Percentiles rank a stretch among this genome's conserved stretches.
phyloP scores from a whole-genome alignment of 2,888 invertebrate genomes.

The Lasioglossum oenotherae region DNA sequence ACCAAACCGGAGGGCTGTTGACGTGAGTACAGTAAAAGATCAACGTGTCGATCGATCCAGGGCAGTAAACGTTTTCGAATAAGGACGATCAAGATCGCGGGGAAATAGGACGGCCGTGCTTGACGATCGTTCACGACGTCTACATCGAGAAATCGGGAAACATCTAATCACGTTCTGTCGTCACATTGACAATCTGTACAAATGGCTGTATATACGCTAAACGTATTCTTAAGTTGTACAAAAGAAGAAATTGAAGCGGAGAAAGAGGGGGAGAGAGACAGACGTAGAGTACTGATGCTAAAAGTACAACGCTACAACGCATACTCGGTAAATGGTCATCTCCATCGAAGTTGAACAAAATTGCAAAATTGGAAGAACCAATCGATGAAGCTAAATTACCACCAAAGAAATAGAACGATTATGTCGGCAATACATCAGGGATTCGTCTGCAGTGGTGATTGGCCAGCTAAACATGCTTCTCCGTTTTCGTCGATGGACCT shows the following conservation, averaged over 20 bases:
- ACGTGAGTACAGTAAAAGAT: constrained; percentile 22
- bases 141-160: not conserved
- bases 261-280: constrained; percentile 50
- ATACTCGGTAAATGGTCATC: constrained; percentile 47
- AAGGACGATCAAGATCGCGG: not conserved
- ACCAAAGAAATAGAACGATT: not conserved
- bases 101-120: not conserved
- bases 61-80: not conserved
- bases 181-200: not conserved
- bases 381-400: not conserved
- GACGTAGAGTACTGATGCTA: constrained; percentile 75
- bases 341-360: not conserved
- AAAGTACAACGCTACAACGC: constrained; percentile 72
- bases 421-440: too few species aligned
- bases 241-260: constrained; percentile 31
- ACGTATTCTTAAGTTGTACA: constrained; percentile 36
- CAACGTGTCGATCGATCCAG: not conserved
- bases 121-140: not conserved
- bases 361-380: not conserved
- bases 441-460: not conserved
- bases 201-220: not conserved
- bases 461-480: not conserved
- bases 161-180: not conserved
- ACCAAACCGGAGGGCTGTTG: too few species aligned
- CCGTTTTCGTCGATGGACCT: not conserved